A percentile compares a stretch with the other conserved stretches of the same genome.
These are phyloP conservation scores for Paramuricea clavata DNA, from an alignment of 92 coral and sea anemone genomes.

Conservation along the genomic window DNA sequence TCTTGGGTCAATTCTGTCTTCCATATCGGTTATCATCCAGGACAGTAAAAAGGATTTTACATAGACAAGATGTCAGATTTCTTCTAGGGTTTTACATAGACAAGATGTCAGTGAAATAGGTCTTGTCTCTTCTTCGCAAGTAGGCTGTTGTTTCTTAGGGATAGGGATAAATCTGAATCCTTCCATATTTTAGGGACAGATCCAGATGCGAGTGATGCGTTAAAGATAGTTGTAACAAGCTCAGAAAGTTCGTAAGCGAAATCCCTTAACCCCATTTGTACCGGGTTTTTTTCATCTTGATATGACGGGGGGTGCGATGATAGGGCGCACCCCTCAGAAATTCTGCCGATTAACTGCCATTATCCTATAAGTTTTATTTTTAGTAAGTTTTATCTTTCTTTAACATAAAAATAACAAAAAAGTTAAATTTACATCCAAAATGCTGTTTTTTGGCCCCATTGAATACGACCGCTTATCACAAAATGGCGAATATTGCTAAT, in stretches of 20 bases:
- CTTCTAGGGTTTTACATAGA: conserved; percentile 23
- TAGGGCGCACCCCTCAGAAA: neutral
- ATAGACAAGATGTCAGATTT: conserved; percentile 45
- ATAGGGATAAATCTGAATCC: conserved; percentile 43
- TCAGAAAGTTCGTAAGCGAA: conserved; percentile 46
- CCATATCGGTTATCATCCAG: conserved; percentile 35
- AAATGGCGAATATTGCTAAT: too few relatives aligned
- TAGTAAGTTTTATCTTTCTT: too few relatives aligned
- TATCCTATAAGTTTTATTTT: too few relatives aligned
- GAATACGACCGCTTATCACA: too few relatives aligned
- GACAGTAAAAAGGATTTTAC: conserved; percentile 21
- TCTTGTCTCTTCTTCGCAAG: conserved; percentile 35
- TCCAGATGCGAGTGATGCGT: conserved; percentile 55
- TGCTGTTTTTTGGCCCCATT: too few relatives aligned
- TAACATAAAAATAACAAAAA: too few relatives aligned
- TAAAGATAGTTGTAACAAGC: conserved; percentile 45
- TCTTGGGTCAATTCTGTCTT: conserved; percentile 43
- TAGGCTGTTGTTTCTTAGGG: conserved; percentile 34
- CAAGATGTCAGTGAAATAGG: conserved; percentile 51
- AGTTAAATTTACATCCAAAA: too few relatives aligned
- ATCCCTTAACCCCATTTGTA: too few relatives aligned
- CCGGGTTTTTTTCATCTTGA: too few relatives aligned
- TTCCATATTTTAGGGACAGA: conserved; percentile 50
- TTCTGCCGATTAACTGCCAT: too few relatives aligned
- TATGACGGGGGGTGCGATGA: neutral